Base-by-base conservation (phyloP, 2,888 invertebrate species). In the Rhagium mordax region DNA sequence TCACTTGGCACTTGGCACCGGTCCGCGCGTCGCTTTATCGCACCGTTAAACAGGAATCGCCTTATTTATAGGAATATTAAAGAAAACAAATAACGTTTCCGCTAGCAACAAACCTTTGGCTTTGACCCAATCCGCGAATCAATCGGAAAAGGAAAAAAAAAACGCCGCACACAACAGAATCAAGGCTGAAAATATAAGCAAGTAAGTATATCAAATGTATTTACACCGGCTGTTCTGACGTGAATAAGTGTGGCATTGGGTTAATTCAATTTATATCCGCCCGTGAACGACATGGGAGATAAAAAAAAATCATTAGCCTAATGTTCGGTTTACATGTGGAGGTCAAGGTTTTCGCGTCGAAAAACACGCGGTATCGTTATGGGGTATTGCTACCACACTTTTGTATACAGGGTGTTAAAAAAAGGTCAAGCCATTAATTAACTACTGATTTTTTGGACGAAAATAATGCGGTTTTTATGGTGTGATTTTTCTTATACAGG, bases 221-320 rank as follows among this genome's bases (percentile, higher is more conserved):
- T 27, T 15, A 29, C n/a, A 3, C 57, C 57, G 57, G 15, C 57
- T 29, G 29, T 29, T 57, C 29, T 59, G 33, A 59, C 59, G 33
- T 15, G 59, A 59, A 59, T 33, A 24, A 16, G 59, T 33, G 33
- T 18, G 59, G 59, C 59, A 59, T 59, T 59, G 59, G 59, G 29
- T 59, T 59, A 59, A 59, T 59, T 59, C 16, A 59, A 59, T 59
- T 33, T 59, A 59, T 59, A 29, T 33, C 24, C 59, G 29, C 13
- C n/a, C 8, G 15, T 20, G 18, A 21, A 24, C 24, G 41, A 41
- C 41, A 41, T 41, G n/a, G 41, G 24, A n/a, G 2, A 41, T n/a
- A n/a, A 10, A 13, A 41, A 41, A 41, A 41, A 41, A n/a, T 41
- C n/a, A 15, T 7, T 10, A 41, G 13, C 2, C 41, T 2, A 29